Evolutionary conservation across 2,113 vertebrate species (phyloP).

Genomic region (Vulpes ferrilata): DNA sequence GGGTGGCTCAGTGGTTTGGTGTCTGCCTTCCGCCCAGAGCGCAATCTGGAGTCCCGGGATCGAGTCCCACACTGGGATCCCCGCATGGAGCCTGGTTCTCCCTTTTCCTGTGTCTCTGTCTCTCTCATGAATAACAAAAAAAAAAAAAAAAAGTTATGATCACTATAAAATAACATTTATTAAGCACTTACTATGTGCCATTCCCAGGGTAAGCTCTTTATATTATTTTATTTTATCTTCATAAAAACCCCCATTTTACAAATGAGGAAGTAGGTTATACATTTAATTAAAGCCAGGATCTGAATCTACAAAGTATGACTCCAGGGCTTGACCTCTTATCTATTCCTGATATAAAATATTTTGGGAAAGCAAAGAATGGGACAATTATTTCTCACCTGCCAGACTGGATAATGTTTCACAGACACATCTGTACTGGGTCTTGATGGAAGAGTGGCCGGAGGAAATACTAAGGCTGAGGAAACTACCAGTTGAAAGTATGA

Average conservation of each 20-base stretch:
- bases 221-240: not conserved
- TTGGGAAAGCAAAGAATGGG: not conserved
- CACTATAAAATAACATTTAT: not conserved
- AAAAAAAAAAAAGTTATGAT: too few species aligned
- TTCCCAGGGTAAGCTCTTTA: not conserved
- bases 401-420: not conserved
- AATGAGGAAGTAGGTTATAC: not conserved
- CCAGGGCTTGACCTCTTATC: not conserved
- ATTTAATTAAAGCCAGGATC: not conserved
- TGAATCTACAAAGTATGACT: not conserved
- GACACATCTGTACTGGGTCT: not conserved
- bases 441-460: not conserved
- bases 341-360: not conserved
- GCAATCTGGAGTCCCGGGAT: too few species aligned
- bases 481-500: not conserved
- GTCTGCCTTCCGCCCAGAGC: too few species aligned
- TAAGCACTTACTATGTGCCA: not conserved
- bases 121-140: too few species aligned
- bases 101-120: too few species aligned
- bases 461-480: not conserved
- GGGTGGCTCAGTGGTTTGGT: too few species aligned
- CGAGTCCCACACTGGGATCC: too few species aligned
- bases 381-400: not conserved
- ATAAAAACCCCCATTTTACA: not conserved
- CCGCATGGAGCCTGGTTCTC: too few species aligned